A percentile compares a stretch with the other conserved stretches of the same genome.
These are phyloP conservation scores for Leptosomus discolor DNA, from an alignment of 2,113 vertebrate genomes.

Conservation along the genomic window DNA sequence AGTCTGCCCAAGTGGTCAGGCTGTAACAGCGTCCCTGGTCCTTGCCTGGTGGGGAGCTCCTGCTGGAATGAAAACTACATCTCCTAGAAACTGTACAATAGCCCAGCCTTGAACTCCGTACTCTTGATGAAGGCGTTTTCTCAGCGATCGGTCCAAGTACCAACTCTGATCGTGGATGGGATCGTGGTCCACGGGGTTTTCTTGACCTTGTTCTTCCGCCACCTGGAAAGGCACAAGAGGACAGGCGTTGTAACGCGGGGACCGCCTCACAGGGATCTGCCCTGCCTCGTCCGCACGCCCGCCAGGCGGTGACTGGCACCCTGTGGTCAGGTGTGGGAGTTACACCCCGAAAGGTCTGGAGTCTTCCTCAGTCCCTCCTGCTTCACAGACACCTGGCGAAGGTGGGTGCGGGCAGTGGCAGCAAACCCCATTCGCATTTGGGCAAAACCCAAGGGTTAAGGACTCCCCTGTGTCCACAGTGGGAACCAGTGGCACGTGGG, in stretches of 20 bases:
- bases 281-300: too few species aligned
- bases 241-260: rapidly evolving
- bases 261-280: too few species aligned
- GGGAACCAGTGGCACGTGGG: background rate
- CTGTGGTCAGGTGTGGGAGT: rapidly evolving
- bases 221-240: slow-evolving; percentile 58
- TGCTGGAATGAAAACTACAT: slow-evolving; percentile 83
- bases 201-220: slow-evolving; percentile 80
- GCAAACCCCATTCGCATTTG: background rate
- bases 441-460: too few species aligned
- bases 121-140: slow-evolving; percentile 79
- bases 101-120: slow-evolving; percentile 83
- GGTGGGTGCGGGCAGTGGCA: background rate
- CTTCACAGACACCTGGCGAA: background rate
- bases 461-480: rapidly evolving
- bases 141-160: slow-evolving; percentile 75
- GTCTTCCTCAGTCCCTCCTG: background rate
- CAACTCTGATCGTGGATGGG: slow-evolving; percentile 84
- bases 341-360: background rate
- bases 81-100: slow-evolving; percentile 83
- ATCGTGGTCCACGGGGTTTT: slow-evolving; percentile 79
- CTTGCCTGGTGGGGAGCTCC: slow-evolving; percentile 83
- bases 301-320: rapidly evolving
- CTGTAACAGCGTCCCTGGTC: background rate
- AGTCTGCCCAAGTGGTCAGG: background rate